Conservation (phyloP, 2,888 invertebrate genomes). For the Megastigmus dorsalis region DNA sequence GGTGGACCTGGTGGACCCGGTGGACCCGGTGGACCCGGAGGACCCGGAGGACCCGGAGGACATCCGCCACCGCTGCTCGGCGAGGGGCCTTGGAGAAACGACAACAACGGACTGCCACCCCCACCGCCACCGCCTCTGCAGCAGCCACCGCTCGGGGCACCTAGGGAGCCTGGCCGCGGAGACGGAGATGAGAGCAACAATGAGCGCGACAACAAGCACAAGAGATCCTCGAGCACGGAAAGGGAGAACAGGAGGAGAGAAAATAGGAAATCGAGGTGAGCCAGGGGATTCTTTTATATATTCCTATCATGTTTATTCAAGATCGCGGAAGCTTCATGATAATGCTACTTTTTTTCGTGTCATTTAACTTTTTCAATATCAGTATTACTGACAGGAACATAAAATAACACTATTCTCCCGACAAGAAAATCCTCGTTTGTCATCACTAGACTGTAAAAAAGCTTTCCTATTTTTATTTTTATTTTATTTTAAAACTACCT, state of each 20-base stretch:
- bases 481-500: too few species aligned
- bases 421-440: too few species aligned
- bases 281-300: too few species aligned
- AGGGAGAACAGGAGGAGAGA: conserved; percentile 49
- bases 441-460: too few species aligned
- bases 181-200: background rate
- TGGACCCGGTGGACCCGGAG: conserved; percentile 55
- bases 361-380: too few species aligned
- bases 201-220: conserved; percentile 17
- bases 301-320: too few species aligned
- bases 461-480: too few species aligned
- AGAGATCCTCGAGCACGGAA: conserved; percentile 33
- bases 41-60: conserved; percentile 50
- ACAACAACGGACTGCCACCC: conserved; percentile 19
- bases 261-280: conserved; percentile 52
- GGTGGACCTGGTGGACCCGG: conserved; percentile 55
- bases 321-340: too few species aligned
- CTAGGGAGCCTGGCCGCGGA: background rate
- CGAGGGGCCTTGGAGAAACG: conserved; percentile 43
- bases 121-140: background rate
- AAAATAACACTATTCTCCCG: too few species aligned
- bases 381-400: too few species aligned
- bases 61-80: conserved; percentile 35
- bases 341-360: too few species aligned
- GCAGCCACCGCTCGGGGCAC: background rate